A percentile compares a stretch with the other conserved stretches of the same genome.
phyloP scores from a whole-genome alignment of 2,113 vertebrate species.

The Merops nubicus region DNA sequence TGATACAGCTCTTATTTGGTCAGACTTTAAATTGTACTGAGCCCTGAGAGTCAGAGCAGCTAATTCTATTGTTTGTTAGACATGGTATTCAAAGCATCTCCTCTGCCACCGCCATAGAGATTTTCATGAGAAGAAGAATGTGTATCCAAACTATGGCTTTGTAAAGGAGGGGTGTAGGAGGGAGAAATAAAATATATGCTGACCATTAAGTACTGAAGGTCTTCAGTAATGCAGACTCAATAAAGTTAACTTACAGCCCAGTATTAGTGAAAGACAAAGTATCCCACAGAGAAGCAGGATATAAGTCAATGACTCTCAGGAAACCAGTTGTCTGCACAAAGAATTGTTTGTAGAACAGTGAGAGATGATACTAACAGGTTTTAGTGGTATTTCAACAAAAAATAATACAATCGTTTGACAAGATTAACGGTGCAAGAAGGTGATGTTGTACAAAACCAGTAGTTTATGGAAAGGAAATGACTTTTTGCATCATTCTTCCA shows the following conservation, averaged over 20 bases:
- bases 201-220: background rate
- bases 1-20: background rate
- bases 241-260: background rate
- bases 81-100: background rate
- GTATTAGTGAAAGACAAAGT: background rate
- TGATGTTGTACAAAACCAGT: background rate
- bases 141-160: background rate
- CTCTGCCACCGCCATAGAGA: background rate
- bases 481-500: background rate
- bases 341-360: background rate
- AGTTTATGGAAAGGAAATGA: background rate
- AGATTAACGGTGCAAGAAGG: background rate
- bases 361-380: background rate
- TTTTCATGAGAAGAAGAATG: background rate
- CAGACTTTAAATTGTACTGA: background rate
- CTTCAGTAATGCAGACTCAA: background rate
- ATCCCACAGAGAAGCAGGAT: background rate
- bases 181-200: background rate
- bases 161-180: background rate
- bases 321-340: slow-evolving; percentile 9
- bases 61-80: background rate
- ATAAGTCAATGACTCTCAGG: background rate
- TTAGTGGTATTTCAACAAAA: background rate
- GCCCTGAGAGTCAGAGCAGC: background rate
- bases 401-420: accelerated